Percentiles rank a stretch among this genome's conserved stretches.
These are phyloP conservation scores for Tinea pellionella DNA, from an alignment of 2,888 invertebrate genomes.

Conservation along the genomic window DNA sequence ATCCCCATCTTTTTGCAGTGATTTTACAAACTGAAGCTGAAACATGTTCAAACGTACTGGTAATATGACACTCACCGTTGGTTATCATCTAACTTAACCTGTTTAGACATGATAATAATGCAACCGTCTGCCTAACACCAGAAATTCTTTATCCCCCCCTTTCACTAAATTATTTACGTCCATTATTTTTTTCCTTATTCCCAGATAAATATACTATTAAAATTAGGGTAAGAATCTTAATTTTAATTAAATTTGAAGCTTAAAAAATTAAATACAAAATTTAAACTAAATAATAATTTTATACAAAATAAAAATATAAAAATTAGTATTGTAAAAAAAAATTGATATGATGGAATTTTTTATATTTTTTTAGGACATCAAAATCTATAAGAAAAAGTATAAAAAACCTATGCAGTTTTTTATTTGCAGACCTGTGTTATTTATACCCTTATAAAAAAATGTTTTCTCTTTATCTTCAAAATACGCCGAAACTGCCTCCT, in stretches of 20 bases:
- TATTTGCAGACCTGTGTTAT: conserved; percentile 10
- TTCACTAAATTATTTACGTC: background rate
- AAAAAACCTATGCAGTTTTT: conserved; percentile 11
- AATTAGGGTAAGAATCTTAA: background rate
- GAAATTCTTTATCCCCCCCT: background rate
- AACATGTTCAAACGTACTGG: conserved; percentile 4
- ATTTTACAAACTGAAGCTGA: too few species aligned
- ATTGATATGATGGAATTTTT: conserved; percentile 3
- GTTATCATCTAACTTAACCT: background rate
- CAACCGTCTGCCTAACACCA: conserved; percentile 8
- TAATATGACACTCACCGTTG: background rate
- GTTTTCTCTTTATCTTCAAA: background rate
- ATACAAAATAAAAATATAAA: background rate
- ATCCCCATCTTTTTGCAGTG: too few species aligned
- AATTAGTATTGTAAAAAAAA: conserved; percentile 5
- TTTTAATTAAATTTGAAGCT: conserved; percentile 7
- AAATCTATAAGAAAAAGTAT: conserved; percentile 10
- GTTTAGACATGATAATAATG: too few species aligned
- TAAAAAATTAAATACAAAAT: conserved; percentile 5
- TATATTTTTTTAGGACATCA: conserved; percentile 1
- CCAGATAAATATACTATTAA: background rate
- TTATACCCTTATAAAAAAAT: conserved; percentile 11
- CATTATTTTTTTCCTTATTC: background rate
- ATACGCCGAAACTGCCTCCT: conserved; percentile 15
- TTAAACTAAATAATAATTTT: conserved; percentile 5